Conservation (phyloP, 2,797 vertebrate genomes). For the Melanotaenia pygmaea region DNA sequence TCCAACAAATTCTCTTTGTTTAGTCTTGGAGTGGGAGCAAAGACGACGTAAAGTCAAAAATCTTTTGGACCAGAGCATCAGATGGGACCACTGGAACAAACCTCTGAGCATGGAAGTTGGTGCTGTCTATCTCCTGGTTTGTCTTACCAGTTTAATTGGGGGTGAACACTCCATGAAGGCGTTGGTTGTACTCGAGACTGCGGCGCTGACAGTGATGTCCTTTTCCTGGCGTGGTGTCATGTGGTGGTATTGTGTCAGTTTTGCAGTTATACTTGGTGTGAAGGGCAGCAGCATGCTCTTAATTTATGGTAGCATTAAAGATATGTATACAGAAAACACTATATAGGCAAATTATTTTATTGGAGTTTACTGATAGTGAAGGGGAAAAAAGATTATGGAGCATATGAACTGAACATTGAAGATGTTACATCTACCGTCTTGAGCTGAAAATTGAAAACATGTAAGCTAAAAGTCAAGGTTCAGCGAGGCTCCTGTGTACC, state of each 20-base stretch:
- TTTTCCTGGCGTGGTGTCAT: slow-evolving; percentile 72
- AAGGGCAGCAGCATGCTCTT: slow-evolving; percentile 74
- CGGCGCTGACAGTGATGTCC: slow-evolving; percentile 57
- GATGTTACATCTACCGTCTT: slow-evolving; percentile 38
- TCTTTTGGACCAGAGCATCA: slow-evolving; percentile 42
- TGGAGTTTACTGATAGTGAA: slow-evolving; percentile 38
- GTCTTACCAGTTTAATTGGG: slow-evolving; percentile 21
- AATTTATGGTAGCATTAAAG: slow-evolving; percentile 79
- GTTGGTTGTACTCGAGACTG: slow-evolving; percentile 37
- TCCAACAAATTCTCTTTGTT: slow-evolving; percentile 42
- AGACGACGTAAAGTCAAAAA: slow-evolving; percentile 41
- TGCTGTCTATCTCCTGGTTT: slow-evolving; percentile 35
- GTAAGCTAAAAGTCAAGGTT: slow-evolving; percentile 38
- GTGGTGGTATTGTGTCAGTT: slow-evolving; percentile 80
- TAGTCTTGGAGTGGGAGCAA: slow-evolving; percentile 44
- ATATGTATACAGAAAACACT: slow-evolving; percentile 65
- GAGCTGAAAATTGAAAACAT: slow-evolving; percentile 41
- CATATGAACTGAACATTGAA: slow-evolving; percentile 53
- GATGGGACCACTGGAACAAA: slow-evolving; percentile 38
- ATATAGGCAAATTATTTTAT: slow-evolving; percentile 53
- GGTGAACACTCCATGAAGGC: slow-evolving; percentile 29
- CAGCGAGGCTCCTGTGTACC: slow-evolving; percentile 68
- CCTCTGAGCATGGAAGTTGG: slow-evolving; percentile 11
- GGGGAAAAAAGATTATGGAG: slow-evolving; percentile 16
- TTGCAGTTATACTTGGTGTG: slow-evolving; percentile 73